These are phyloP conservation scores for Seriola rivoliana DNA, from an alignment of 2,113 vertebrate species.

Conservation along the genomic window DNA sequence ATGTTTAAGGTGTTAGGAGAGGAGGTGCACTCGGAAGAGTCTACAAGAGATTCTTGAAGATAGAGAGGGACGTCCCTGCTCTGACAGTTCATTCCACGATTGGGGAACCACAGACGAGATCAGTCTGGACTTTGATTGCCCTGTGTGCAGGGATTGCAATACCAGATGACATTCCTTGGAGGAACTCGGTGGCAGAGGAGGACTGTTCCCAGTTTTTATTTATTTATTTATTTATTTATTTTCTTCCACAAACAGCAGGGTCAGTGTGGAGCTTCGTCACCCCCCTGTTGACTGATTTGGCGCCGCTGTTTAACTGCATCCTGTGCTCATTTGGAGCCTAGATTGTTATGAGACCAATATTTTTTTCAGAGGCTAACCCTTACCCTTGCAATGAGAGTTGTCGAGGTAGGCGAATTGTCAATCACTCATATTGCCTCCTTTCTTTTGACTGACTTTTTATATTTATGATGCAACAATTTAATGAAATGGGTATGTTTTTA, in stretches of 20 bases:
- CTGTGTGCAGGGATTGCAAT: no score
- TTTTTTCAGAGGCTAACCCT: constrained; percentile 25
- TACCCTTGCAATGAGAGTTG: neutral
- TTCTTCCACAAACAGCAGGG: constrained; percentile 24
- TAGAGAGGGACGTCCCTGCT: no score
- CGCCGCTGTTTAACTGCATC: constrained; percentile 28
- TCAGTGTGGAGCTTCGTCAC: constrained; percentile 11
- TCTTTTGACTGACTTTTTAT: neutral
- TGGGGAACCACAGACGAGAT: no score
- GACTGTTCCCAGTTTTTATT: no score
- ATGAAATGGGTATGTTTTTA: neutral
- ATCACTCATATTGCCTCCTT: neutral
- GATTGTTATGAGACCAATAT: constrained; percentile 44
- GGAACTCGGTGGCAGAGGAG: no score
- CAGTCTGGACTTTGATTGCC: no score
- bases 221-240: no score
- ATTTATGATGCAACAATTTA: neutral
- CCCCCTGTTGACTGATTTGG: constrained; percentile 23
- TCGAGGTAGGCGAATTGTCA: constrained; percentile 20
- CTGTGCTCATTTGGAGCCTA: constrained; percentile 30
- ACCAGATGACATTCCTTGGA: no score
- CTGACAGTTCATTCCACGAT: no score
- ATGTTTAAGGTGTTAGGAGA: no score
- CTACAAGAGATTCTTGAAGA: no score
- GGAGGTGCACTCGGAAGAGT: no score